Evolutionary conservation across 2,797 vertebrate genomes (phyloP).

Genomic region (Microctenopoma steveboyesi): DNA sequence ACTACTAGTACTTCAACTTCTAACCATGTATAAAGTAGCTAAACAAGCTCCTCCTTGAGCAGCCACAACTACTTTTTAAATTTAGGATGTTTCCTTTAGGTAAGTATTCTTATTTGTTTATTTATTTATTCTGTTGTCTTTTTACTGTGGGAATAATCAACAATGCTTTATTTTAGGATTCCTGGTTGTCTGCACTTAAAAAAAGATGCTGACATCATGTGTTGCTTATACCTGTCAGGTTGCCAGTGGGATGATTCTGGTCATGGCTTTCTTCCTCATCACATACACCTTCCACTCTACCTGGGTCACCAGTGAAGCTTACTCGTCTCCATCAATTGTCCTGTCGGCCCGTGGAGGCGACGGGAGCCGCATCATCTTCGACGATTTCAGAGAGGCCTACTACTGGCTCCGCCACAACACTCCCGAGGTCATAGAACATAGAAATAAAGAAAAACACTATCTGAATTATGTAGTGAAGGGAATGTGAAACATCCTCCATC

Average conservation of each 20-base stretch:
- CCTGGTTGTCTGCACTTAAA: too few species aligned
- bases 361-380: slow-evolving; percentile 97
- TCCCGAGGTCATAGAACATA: slow-evolving; percentile 86
- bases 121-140: too few species aligned
- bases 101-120: too few species aligned
- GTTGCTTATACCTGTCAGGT: slow-evolving; percentile 80
- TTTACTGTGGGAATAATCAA: too few species aligned
- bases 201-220: not conserved
- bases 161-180: too few species aligned
- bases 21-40: too few species aligned
- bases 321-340: slow-evolving; percentile 97
- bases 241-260: slow-evolving; percentile 98
- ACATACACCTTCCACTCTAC: slow-evolving; percentile 99
- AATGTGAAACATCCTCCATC: not conserved
- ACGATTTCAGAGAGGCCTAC: slow-evolving; percentile 98
- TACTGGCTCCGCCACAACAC: slow-evolving; percentile 99
- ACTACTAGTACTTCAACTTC: not conserved
- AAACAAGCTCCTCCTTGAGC: too few species aligned
- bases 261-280: slow-evolving; percentile 99
- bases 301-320: slow-evolving; percentile 99
- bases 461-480: not conserved
- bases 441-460: not conserved
- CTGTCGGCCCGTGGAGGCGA: slow-evolving; percentile 95
- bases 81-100: too few species aligned
- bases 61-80: too few species aligned